Evolutionary conservation across 2,113 vertebrate species (phyloP).

Genomic region (Felis chaus): DNA sequence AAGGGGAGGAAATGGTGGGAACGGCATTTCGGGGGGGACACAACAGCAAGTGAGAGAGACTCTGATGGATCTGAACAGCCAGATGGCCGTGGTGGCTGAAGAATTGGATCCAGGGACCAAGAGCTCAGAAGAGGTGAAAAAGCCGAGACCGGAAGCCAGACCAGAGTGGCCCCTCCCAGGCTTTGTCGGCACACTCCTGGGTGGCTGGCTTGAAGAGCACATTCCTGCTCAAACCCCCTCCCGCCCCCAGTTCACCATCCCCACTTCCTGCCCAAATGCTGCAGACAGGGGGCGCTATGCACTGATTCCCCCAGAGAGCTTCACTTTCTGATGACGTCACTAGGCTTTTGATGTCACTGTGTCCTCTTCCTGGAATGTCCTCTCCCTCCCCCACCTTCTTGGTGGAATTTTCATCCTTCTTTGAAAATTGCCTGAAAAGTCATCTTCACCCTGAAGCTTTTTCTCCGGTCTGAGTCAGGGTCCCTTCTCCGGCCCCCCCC

Average conservation of each 20-base stretch:
- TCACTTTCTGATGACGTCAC: neutral
- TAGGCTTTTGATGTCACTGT: neutral
- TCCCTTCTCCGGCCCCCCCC: no score
- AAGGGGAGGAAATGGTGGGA: neutral
- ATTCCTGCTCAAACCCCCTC: neutral
- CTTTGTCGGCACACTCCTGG: neutral
- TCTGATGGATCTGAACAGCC: neutral
- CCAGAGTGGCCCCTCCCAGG: neutral
- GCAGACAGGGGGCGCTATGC: neutral
- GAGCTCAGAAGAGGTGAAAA: neutral
- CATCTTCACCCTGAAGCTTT: neutral
- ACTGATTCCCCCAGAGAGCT: neutral
- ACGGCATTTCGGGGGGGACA: neutral
- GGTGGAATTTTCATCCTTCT: neutral
- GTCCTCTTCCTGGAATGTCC: neutral
- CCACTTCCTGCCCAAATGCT: neutral
- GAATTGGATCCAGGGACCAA: neutral
- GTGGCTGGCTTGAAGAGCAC: neutral
- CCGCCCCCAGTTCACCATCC: no score
- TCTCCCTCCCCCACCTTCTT: no score
- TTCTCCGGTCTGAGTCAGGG: neutral
- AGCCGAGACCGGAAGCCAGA: accelerated
- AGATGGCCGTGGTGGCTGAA: neutral
- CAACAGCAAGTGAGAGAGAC: neutral
- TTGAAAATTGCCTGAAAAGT: neutral